Evolutionary conservation across 1,140 invertebrate species (phyloP).

Genomic region (Plectrocnemia conspersa): DNA sequence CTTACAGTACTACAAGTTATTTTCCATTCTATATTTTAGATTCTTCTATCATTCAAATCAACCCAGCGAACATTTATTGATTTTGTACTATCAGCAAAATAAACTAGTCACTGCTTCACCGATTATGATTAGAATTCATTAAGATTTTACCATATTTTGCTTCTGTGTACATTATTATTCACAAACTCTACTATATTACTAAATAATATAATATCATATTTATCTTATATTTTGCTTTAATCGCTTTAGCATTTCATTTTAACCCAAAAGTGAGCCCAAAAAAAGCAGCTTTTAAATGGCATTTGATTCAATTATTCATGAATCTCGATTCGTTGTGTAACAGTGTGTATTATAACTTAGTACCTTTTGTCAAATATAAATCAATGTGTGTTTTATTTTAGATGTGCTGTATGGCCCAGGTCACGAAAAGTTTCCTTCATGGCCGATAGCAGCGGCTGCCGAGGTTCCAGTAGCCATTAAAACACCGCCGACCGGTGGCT

Average conservation of each 20-base stretch:
- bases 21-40: too few species aligned
- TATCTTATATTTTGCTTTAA: slow-evolving; percentile 9
- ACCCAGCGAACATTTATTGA: too few species aligned
- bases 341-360: not conserved
- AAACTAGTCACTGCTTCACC: too few species aligned
- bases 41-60: too few species aligned
- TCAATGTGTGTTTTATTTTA: slow-evolving; percentile 10
- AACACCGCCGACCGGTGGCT: slow-evolving; percentile 53
- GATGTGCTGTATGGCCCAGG: slow-evolving; percentile 64
- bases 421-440: slow-evolving; percentile 78
- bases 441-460: slow-evolving; percentile 60
- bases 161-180: not conserved
- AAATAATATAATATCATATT: not conserved
- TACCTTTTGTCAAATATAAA: slow-evolving; percentile 37
- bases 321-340: not conserved
- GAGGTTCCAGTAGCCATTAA: slow-evolving; percentile 47
- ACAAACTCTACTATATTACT: not conserved
- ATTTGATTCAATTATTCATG: too few species aligned
- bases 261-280: not conserved
- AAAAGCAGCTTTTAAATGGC: too few species aligned
- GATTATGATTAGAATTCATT: too few species aligned
- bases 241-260: not conserved
- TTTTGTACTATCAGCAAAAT: too few species aligned
- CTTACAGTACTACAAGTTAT: too few species aligned
- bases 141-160: too few species aligned